phyloP scores from a whole-genome alignment of 2,888 invertebrate species.

The Rosalia funebris region DNA sequence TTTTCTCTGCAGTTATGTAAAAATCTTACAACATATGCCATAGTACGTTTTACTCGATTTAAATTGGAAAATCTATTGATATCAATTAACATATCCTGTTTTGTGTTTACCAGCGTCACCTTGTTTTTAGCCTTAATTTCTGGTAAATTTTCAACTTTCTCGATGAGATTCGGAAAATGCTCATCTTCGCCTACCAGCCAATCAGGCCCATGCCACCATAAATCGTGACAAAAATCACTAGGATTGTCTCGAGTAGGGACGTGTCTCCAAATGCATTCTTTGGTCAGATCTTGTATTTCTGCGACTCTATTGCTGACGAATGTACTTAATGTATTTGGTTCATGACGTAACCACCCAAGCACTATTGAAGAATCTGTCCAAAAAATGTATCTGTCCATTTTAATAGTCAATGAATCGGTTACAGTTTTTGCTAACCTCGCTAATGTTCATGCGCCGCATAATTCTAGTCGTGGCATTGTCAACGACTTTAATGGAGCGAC shows the following conservation, averaged over 20 bases:
- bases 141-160: neutral
- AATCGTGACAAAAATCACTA: neutral
- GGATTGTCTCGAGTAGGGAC: neutral
- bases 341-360: neutral
- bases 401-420: neutral
- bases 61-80: neutral
- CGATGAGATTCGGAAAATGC: neutral
- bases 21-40: neutral
- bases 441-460: slow-evolving; percentile 19
- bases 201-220: neutral
- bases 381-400: neutral
- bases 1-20: neutral
- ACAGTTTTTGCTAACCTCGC: neutral
- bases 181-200: neutral
- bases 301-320: neutral
- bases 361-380: neutral
- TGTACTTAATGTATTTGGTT: neutral
- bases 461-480: slow-evolving; percentile 32
- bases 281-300: neutral
- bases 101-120: neutral
- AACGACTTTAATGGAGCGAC: slow-evolving; percentile 29
- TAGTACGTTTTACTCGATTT: neutral
- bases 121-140: too few species aligned
- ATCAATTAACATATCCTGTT: neutral
- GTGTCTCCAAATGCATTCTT: neutral